These are phyloP conservation scores for Eupithecia tripunctaria DNA, from an alignment of 2,888 invertebrate species.

Conservation along the genomic window DNA sequence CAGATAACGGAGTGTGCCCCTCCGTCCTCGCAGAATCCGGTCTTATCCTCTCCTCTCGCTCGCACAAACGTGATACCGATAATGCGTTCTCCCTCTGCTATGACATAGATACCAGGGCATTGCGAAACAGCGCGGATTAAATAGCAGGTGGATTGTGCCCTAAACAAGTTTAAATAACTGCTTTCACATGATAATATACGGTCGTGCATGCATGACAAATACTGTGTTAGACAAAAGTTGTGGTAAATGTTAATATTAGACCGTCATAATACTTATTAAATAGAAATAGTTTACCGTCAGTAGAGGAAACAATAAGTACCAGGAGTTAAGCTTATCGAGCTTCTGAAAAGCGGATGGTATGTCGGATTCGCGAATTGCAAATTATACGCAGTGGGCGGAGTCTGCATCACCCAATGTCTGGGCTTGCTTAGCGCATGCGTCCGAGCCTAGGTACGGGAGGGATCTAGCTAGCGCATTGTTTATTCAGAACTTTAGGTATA, in stretches of 20 bases:
- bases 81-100: constrained; percentile 60
- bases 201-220: constrained; percentile 50
- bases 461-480: constrained; percentile 4
- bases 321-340: neutral
- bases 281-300: neutral
- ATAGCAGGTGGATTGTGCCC: constrained; percentile 83
- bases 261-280: neutral
- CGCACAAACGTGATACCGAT: constrained; percentile 48
- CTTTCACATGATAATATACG: constrained; percentile 77
- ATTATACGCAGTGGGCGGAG: constrained; percentile 69
- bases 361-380: constrained; percentile 24
- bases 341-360: neutral
- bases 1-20: constrained; percentile 78
- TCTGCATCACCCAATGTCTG: constrained; percentile 71
- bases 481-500: neutral
- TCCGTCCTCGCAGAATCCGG: constrained; percentile 78
- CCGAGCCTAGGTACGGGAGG: constrained; percentile 11
- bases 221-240: constrained; percentile 33
- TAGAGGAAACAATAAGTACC: neutral
- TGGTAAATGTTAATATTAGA: neutral
- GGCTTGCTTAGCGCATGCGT: constrained; percentile 72
- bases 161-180: constrained; percentile 82
- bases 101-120: constrained; percentile 82
- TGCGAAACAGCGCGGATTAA: constrained; percentile 84
- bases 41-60: constrained; percentile 60